These are phyloP conservation scores for Xenops minutus DNA, from an alignment of 2,797 vertebrate genomes.

Conservation along the genomic window DNA sequence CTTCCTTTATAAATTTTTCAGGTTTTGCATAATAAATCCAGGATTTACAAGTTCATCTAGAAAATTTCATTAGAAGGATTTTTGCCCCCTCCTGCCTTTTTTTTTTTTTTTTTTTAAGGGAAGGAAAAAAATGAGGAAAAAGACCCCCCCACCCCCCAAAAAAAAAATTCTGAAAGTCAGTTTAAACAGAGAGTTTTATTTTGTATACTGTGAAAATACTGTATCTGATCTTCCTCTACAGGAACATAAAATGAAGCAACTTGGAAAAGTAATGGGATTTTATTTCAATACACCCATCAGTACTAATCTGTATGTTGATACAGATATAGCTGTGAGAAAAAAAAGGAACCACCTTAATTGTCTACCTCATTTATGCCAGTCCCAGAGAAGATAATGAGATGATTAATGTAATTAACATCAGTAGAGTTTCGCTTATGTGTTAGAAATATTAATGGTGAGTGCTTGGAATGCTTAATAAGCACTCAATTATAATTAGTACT, in stretches of 20 bases:
- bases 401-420: constrained; percentile 5
- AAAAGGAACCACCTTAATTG: background rate
- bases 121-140: background rate
- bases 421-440: background rate
- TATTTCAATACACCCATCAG: background rate
- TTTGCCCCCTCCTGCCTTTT: background rate
- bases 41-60: background rate
- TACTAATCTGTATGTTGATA: background rate
- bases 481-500: background rate
- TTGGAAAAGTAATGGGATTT: background rate
- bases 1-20: background rate
- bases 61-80: background rate
- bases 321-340: background rate
- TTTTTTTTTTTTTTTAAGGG: background rate
- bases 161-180: background rate
- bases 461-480: background rate
- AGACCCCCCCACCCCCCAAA: rapidly evolving
- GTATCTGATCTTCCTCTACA: background rate
- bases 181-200: background rate
- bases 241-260: background rate
- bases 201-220: background rate
- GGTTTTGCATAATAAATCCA: background rate
- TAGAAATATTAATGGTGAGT: background rate
- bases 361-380: background rate
- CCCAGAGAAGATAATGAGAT: constrained; percentile 8